Evolutionary conservation across 2,888 invertebrate genomes (phyloP).

Genomic region (Liopterus haemorrhoidalis): DNA sequence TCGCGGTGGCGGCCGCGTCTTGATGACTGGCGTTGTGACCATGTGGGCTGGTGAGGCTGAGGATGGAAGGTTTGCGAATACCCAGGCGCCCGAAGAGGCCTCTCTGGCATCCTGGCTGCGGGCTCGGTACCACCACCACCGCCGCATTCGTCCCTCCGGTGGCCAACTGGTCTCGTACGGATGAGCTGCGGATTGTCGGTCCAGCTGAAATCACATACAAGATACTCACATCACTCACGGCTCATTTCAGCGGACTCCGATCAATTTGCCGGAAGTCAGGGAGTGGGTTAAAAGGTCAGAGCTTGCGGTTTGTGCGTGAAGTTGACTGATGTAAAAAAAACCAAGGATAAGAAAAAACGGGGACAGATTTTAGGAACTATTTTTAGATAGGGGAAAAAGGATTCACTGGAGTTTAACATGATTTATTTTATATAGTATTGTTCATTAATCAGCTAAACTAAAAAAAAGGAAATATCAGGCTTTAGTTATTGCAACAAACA

Average conservation of each 20-base stretch:
- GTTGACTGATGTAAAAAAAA: neutral
- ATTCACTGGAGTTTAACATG: too few relatives aligned
- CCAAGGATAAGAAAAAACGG: slow-evolving; percentile 7
- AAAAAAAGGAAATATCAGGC: too few relatives aligned
- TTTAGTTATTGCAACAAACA: too few relatives aligned
- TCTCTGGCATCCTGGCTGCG: slow-evolving; percentile 54
- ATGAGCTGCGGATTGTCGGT: slow-evolving; percentile 49
- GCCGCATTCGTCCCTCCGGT: slow-evolving; percentile 48
- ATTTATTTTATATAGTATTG: too few relatives aligned
- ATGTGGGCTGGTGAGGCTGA: slow-evolving; percentile 69
- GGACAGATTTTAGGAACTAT: too few relatives aligned
- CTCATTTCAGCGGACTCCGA: slow-evolving; percentile 5
- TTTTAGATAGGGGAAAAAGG: too few relatives aligned
- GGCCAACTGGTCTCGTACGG: slow-evolving; percentile 55
- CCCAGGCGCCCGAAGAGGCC: slow-evolving; percentile 77
- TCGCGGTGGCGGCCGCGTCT: slow-evolving; percentile 55
- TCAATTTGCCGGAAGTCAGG: too few relatives aligned
- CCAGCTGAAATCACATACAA: slow-evolving; percentile 26
- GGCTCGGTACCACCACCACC: slow-evolving; percentile 43
- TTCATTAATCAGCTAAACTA: too few relatives aligned
- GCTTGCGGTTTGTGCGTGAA: too few relatives aligned
- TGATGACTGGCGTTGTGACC: slow-evolving; percentile 41
- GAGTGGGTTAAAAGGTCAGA: too few relatives aligned
- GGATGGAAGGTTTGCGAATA: slow-evolving; percentile 81
- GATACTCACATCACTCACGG: slow-evolving; percentile 1